Conservation (phyloP, 2,113 vertebrate species). For the Aegithalos caudatus region DNA sequence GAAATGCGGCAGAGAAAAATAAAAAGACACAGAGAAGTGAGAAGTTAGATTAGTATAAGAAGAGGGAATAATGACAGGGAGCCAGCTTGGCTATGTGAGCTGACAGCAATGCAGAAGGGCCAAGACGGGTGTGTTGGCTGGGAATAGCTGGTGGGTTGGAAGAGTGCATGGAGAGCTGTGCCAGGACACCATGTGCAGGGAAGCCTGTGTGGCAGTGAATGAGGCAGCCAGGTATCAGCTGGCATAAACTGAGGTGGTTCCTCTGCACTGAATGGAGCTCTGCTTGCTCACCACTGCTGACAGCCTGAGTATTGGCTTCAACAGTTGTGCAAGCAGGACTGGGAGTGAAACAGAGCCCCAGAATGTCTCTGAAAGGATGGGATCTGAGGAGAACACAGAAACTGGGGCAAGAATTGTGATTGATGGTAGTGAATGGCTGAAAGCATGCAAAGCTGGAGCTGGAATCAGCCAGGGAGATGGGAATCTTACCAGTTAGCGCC, state of each 20-base stretch:
- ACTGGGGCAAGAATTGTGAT: not conserved
- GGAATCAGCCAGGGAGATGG: not conserved
- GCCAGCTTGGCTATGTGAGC: not conserved
- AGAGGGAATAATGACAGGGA: not conserved
- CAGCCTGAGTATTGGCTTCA: not conserved
- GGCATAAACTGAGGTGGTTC: not conserved
- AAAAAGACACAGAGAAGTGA: not conserved
- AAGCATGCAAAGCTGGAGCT: not conserved
- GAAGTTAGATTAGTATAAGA: not conserved
- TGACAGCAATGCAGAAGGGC: not conserved
- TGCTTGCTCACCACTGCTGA: not conserved
- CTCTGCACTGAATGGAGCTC: not conserved
- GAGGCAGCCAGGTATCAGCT: not conserved
- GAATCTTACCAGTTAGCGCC: not conserved
- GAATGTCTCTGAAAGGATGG: not conserved
- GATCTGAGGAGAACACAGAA: not conserved
- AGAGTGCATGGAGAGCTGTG: not conserved
- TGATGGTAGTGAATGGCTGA: not conserved
- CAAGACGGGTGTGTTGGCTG: not conserved
- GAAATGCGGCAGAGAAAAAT: not conserved
- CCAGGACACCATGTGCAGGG: rapidly evolving
- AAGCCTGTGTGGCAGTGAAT: rapidly evolving
- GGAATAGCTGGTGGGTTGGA: not conserved
- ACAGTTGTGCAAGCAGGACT: not conserved
- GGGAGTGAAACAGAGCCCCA: not conserved